Evolutionary conservation across 1,140 invertebrate species (phyloP).

Genomic region (Magallana gigas): DNA sequence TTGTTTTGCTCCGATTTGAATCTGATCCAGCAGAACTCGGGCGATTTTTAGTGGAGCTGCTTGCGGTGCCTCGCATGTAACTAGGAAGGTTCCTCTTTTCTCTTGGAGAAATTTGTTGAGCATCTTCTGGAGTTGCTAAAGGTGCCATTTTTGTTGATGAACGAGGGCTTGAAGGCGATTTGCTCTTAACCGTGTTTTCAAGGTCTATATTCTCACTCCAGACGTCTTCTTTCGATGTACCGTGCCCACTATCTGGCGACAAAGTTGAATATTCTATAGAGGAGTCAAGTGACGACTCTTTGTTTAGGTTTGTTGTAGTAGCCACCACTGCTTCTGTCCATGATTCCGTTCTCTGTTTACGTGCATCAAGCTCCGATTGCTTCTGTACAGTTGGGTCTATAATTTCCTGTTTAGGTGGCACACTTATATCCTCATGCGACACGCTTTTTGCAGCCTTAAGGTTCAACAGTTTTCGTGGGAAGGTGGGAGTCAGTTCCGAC

Average conservation of each 20-base stretch:
- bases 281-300: slow-evolving; percentile 64
- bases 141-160: slow-evolving; percentile 45
- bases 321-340: slow-evolving; percentile 72
- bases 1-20: slow-evolving; percentile 54
- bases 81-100: slow-evolving; percentile 65
- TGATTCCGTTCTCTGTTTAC: slow-evolving; percentile 73
- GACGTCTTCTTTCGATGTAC: slow-evolving; percentile 68
- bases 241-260: slow-evolving; percentile 71
- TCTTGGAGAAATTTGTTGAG: slow-evolving; percentile 49
- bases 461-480: slow-evolving; percentile 58
- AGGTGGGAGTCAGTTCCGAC: slow-evolving; percentile 68
- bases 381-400: slow-evolving; percentile 57
- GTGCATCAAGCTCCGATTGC: slow-evolving; percentile 65
- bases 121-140: slow-evolving; percentile 50
- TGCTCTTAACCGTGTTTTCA: slow-evolving; percentile 54
- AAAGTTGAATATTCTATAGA: slow-evolving; percentile 60
- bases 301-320: slow-evolving; percentile 55
- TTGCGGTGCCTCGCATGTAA: slow-evolving; percentile 67
- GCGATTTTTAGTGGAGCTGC: slow-evolving; percentile 58
- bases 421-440: slow-evolving; percentile 24
- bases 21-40: slow-evolving; percentile 50
- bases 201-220: slow-evolving; percentile 67
- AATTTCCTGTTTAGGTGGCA: slow-evolving; percentile 54
- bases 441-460: slow-evolving; percentile 37
- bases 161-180: slow-evolving; percentile 46